phyloP scores from a whole-genome alignment of 1,140 invertebrate species.

The Vollenhovia emeryi region DNA sequence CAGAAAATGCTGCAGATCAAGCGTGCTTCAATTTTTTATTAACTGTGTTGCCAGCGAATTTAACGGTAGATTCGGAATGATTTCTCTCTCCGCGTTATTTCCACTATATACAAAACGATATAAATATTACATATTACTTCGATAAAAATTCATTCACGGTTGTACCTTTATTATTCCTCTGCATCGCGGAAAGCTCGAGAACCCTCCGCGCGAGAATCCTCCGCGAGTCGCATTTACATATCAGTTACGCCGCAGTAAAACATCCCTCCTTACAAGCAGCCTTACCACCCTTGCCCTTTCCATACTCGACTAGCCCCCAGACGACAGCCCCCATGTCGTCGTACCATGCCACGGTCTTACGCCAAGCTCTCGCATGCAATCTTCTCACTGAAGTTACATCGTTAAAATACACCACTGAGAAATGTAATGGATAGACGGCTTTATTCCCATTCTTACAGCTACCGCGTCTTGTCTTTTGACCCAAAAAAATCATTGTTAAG shows the following conservation, averaged over 20 bases:
- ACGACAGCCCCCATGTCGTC: constrained; percentile 15
- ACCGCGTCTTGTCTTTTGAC: background rate
- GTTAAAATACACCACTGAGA: constrained; percentile 41
- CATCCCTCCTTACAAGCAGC: constrained; percentile 46
- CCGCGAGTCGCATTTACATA: constrained; percentile 65
- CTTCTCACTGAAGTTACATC: constrained; percentile 38
- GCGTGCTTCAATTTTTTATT: background rate
- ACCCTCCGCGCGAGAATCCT: constrained; percentile 29
- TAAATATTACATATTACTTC: constrained; percentile 19
- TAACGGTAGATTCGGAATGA: background rate
- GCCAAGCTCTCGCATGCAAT: constrained; percentile 39
- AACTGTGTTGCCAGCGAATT: background rate
- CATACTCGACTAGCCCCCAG: background rate
- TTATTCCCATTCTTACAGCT: background rate
- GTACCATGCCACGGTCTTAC: background rate
- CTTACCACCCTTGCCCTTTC: background rate
- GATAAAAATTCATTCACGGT: constrained; percentile 18
- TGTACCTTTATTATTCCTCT: constrained; percentile 12
- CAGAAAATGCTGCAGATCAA: background rate
- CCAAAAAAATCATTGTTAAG: background rate
- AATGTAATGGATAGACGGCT: constrained; percentile 1
- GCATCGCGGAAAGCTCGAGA: constrained; percentile 1
- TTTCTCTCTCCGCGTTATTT: background rate
- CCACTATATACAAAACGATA: background rate
- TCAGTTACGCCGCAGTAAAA: constrained; percentile 65